These are phyloP conservation scores for Rhynchonycteris naso DNA, from an alignment of 2,797 vertebrate species.

Conservation along the genomic window DNA sequence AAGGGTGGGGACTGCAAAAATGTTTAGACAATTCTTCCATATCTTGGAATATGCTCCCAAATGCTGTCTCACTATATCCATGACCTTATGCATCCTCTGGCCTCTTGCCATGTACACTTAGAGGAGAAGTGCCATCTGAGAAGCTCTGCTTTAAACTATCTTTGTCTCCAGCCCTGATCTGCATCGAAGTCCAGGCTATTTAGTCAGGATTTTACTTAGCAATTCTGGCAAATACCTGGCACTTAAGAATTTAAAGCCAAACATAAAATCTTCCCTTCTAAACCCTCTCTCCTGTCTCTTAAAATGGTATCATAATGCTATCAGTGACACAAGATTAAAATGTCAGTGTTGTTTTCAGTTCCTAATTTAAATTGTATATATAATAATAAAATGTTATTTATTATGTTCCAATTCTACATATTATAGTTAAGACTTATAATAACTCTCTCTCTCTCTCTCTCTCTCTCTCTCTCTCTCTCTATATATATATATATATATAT, in stretches of 20 bases:
- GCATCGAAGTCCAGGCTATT: neutral
- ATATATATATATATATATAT: too few species aligned
- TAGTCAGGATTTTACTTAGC: neutral
- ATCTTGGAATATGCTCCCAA: neutral
- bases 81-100: neutral
- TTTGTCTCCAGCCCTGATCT: conserved; percentile 6
- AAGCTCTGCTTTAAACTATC: neutral
- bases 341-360: neutral
- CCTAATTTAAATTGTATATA: neutral
- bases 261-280: neutral
- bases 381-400: neutral
- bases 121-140: neutral
- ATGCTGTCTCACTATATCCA: neutral
- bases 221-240: neutral
- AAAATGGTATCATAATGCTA: neutral
- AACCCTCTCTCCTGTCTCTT: neutral
- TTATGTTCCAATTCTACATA: neutral
- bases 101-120: neutral
- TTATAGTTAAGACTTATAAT: neutral
- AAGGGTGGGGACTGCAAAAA: neutral
- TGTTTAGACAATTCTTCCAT: neutral
- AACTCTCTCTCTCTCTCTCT: too few species aligned
- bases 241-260: neutral
- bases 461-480: too few species aligned
- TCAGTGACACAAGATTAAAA: neutral